These are phyloP conservation scores for Psilopsiagon aurifrons DNA, from an alignment of 2,113 vertebrate genomes.

Conservation along the genomic window DNA sequence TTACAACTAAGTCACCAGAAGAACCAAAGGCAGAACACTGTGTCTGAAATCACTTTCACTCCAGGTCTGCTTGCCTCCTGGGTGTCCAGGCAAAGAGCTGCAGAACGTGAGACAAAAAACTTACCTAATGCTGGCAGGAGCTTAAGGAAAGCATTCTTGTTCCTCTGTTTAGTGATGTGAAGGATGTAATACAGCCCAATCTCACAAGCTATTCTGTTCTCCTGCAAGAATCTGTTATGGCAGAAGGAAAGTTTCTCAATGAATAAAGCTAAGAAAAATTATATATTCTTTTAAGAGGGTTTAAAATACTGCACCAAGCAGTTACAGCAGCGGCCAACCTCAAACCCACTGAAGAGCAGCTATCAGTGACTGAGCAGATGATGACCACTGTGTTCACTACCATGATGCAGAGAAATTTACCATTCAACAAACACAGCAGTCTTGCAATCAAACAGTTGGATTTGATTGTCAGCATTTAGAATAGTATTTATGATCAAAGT, in stretches of 20 bases:
- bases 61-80: background rate
- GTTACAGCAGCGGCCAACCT: background rate
- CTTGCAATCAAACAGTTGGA: background rate
- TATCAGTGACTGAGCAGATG: background rate
- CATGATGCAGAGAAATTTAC: background rate
- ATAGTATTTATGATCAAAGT: background rate
- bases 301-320: background rate
- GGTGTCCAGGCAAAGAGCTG: background rate
- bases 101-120: background rate
- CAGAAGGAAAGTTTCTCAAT: background rate
- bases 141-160: constrained; percentile 92
- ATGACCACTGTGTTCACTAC: background rate
- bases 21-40: background rate
- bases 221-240: constrained; percentile 84
- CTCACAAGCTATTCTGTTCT: constrained; percentile 94
- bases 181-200: constrained; percentile 95
- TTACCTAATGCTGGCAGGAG: constrained; percentile 89
- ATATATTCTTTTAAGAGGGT: background rate
- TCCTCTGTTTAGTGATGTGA: constrained; percentile 93
- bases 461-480: background rate
- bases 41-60: background rate
- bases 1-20: background rate
- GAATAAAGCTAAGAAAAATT: background rate
- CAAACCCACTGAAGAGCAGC: background rate
- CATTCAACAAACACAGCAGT: background rate